These are phyloP conservation scores for Lagodon rhomboides DNA, from an alignment of 2,797 vertebrate genomes.

Conservation along the genomic window DNA sequence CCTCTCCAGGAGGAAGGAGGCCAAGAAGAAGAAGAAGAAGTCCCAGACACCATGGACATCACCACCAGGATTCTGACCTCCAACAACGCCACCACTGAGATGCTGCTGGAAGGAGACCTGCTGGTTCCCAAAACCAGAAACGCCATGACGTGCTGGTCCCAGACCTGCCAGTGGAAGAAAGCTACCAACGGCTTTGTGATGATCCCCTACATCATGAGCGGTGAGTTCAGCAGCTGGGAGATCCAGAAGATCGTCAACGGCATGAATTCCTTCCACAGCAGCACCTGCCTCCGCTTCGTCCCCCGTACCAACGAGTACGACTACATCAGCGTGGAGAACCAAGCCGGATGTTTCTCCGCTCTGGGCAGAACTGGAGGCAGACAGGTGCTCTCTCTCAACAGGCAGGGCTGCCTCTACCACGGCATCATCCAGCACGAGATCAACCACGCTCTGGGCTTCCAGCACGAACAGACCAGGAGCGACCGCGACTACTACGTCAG, in stretches of 20 bases:
- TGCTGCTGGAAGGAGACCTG: conserved; percentile 63
- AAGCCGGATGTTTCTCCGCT: conserved; percentile 73
- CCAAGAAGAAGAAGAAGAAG: background rate
- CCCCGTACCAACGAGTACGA: no score
- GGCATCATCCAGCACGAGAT: conserved; percentile 82
- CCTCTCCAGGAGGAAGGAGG: no score
- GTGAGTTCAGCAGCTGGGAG: no score
- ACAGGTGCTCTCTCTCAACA: conserved; percentile 83
- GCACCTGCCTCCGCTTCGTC: no score
- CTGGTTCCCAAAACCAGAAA: conserved; percentile 57
- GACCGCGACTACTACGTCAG: conserved; percentile 80
- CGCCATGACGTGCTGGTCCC: conserved; percentile 46
- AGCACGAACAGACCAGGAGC: conserved; percentile 83
- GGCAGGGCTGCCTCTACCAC: conserved; percentile 72
- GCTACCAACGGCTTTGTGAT: conserved; percentile 34
- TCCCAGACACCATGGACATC: background rate
- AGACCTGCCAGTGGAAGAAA: conserved; percentile 61
- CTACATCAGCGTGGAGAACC: no score
- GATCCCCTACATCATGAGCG: no score
- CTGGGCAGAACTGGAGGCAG: conserved; percentile 77
- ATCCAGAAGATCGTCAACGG: no score
- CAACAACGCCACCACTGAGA: conserved; percentile 48
- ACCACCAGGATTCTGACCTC: conserved; percentile 12
- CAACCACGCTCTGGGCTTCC: conserved; percentile 80
- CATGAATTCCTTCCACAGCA: no score